These are phyloP conservation scores for Mormoops blainvillei DNA, from an alignment of 2,113 vertebrate species.

Conservation along the genomic window DNA sequence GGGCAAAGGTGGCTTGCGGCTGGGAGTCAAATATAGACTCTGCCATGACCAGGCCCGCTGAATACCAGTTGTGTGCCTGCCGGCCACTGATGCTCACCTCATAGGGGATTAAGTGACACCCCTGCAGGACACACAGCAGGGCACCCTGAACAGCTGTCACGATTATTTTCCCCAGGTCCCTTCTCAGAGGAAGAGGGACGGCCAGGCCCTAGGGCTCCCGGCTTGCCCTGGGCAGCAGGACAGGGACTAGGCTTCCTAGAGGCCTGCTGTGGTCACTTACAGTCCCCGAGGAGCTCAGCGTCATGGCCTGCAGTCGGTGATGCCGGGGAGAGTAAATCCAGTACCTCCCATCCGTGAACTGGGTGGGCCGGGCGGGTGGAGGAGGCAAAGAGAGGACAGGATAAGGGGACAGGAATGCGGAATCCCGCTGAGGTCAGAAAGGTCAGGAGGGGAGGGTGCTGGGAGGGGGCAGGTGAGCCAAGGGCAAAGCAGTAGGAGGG, in stretches of 20 bases:
- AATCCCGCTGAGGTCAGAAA: background rate
- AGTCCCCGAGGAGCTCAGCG: constrained; percentile 79
- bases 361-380: constrained; percentile 72
- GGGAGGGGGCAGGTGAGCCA: background rate
- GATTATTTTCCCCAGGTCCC: background rate
- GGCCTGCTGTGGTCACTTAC: constrained; percentile 78
- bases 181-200: background rate
- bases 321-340: constrained; percentile 90
- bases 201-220: background rate
- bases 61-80: background rate
- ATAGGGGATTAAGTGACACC: background rate
- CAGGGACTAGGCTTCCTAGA: background rate
- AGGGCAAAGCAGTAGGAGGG: constrained; percentile 24
- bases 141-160: rapidly evolving
- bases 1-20: background rate
- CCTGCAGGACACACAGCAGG: background rate
- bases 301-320: constrained; percentile 81
- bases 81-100: rapidly evolving
- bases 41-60: background rate
- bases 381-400: constrained; percentile 72
- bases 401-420: background rate
- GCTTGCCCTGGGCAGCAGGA: background rate
- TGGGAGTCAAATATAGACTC: background rate
- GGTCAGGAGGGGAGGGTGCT: background rate
- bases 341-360: constrained; percentile 93